Conservation (phyloP, 2,113 vertebrate species). For the Notarius quadriscutis region DNA sequence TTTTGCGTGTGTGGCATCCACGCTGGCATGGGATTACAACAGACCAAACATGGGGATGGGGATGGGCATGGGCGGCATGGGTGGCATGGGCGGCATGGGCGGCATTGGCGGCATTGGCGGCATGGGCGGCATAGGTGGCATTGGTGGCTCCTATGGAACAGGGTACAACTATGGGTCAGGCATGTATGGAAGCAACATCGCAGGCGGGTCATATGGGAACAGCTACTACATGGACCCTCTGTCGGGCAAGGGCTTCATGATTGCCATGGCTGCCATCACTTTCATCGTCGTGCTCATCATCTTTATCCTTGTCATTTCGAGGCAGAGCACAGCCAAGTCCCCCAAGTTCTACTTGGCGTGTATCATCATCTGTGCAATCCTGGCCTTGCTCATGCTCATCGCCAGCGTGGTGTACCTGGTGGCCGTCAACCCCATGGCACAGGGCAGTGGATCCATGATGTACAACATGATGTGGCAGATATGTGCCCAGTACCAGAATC, state of each 20-base stretch:
- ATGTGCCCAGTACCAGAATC: constrained; percentile 82
- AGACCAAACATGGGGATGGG: constrained; percentile 70
- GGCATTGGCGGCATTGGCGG: background rate
- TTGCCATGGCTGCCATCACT: constrained; percentile 80
- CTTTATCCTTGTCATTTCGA: constrained; percentile 79
- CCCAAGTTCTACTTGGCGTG: constrained; percentile 78
- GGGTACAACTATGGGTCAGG: constrained; percentile 58
- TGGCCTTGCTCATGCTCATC: constrained; percentile 80
- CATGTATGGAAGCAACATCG: constrained; percentile 64
- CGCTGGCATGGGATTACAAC: constrained; percentile 84
- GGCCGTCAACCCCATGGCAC: constrained; percentile 83
- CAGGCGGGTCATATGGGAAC: constrained; percentile 42
- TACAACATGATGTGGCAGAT: constrained; percentile 77
- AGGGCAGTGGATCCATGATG: constrained; percentile 80
- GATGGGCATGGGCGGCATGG: constrained; percentile 39
- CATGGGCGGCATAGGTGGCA: background rate
- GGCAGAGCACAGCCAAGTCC: constrained; percentile 72
- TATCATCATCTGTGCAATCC: constrained; percentile 76
- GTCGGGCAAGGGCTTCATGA: constrained; percentile 84
- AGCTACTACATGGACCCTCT: constrained; percentile 77
- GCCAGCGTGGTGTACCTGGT: constrained; percentile 86
- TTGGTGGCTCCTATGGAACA: constrained; percentile 30
- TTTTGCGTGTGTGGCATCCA: constrained; percentile 90
- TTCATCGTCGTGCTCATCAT: constrained; percentile 80
- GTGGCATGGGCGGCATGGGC: constrained; percentile 55